Evolutionary conservation across 2,797 vertebrate species (phyloP).

Genomic region (Spinus olivaceus): DNA sequence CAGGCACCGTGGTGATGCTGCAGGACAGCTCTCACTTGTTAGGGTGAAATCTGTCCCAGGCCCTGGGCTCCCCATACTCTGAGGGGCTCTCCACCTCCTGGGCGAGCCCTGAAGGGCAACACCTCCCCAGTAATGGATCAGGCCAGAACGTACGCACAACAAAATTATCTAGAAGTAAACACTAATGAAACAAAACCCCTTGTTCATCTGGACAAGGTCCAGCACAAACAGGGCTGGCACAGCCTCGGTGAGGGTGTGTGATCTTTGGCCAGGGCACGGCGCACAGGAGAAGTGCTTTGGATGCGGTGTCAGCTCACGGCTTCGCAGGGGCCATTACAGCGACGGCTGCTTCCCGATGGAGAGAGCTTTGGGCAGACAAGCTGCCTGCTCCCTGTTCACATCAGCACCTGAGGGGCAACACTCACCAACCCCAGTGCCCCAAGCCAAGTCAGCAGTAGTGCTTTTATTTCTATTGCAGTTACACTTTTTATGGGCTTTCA

Average conservation of each 20-base stretch:
- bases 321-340: accelerated
- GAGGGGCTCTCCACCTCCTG: accelerated
- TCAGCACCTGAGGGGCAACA: not conserved
- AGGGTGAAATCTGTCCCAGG: not conserved
- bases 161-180: not conserved
- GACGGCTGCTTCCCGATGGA: accelerated
- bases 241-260: not conserved
- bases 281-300: accelerated
- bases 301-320: accelerated
- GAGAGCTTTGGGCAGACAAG: not conserved
- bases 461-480: not conserved
- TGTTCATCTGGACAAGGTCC: not conserved
- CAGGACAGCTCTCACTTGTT: accelerated
- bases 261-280: not conserved
- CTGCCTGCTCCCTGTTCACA: not conserved
- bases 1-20: accelerated
- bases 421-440: not conserved
- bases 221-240: accelerated
- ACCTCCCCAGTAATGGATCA: not conserved
- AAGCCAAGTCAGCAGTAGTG: not conserved
- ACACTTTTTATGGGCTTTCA: not conserved
- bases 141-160: accelerated
- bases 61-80: accelerated
- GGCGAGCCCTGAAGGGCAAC: not conserved
- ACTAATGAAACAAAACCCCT: not conserved